Evolutionary conservation across 1,140 invertebrate genomes (phyloP), one percentile per base, ranked within the genome.

Genomic region (Macrocentrus cingulum): DNA sequence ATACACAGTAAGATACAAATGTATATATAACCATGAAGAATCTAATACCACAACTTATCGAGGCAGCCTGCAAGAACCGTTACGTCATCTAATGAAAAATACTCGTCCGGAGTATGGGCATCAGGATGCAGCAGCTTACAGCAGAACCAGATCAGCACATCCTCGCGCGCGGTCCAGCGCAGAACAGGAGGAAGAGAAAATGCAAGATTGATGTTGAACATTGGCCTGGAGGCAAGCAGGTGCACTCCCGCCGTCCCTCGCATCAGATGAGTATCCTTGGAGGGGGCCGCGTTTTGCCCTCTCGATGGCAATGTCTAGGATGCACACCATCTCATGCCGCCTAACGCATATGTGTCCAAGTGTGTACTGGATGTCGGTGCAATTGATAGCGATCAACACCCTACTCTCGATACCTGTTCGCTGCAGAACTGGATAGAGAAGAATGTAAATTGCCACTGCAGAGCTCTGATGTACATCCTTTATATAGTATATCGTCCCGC

Each of bases 191-290:
- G 22, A 51, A 25, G 32, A 41, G 46, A 41, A 19, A 29, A 22
- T 34, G 36, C 29, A 6, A 22, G 9, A 16, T 34, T 55, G 53
- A 48, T 48, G 25, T 25, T 37, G 37, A 48, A 19, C 20, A 52
- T 64, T 64, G n/a, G 66, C 68, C 68, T 58, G 16, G 57, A 52
- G 68, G 69, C 70, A 58, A 68, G 68, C 69, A 72, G 70, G 69
- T 70, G 69, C 68, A 61, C 64, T 58, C 59, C 60, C 61, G 63
- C 62, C 48, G 57, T 39, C 52, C 53, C 61, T 13, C 57, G 29
- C 19, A 9, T 9, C 7, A 16, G 22, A 16, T 49, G n/a, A n/a
- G 15, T 41, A 25, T 16, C 16, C 49, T 51, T 11, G 6, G 20
- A 51, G 20, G 23, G 46, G 13, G 11, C 8, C 18, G 20, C 32